Evolutionary conservation across 2,113 vertebrate species (phyloP), one percentile per base, ranked within the genome.

Genomic region (Prochilodus magdalenae): DNA sequence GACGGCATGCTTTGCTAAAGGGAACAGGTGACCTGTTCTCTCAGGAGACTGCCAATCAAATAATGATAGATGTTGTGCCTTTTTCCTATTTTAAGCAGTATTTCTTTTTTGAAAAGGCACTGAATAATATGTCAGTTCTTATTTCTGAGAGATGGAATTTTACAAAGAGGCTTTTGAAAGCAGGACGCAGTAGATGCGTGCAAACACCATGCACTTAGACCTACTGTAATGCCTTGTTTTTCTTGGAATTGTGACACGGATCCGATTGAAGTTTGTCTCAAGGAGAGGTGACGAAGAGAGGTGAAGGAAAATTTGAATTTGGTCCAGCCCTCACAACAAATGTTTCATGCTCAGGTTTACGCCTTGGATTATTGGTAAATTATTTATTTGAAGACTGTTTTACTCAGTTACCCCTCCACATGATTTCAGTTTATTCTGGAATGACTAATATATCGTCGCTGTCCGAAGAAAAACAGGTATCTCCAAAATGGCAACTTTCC

Each of bases 21-120:
- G 57, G 69, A 84, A 76, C 66, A 75, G 83, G 57, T 81, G 33
- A 77, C 83, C 74, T 13, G 49, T 27, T 73, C 67, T 81, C 59
- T 63, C 67, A 26, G 51, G 76, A 55, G 62, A 36, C 71, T 74
- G 69, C 51, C 75, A 63, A 51, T 79, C 60, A 85, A 73, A 75
- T 24, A 26, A 10, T 62, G 62, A 26, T 60, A 59, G 70, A 79
- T 74, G 70, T 74, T 33, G 62, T 47, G 30, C 33, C 69, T 73
- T 47, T 20, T 40, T 22, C 30, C 11, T 12, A 33, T n/a, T 24
- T 24, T 27, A 70, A 65, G 36, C 0, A 29, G 30, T 53, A 53
- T 44, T 60, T 60, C n/a, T 75, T 44, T 57, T 65, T 80, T 55
- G 26, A 76, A 20, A 40, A 73, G 36, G 36, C 44, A 33, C 30